phyloP scores from a whole-genome alignment of 2,113 vertebrate species.

The Grammomys dolichurus region DNA sequence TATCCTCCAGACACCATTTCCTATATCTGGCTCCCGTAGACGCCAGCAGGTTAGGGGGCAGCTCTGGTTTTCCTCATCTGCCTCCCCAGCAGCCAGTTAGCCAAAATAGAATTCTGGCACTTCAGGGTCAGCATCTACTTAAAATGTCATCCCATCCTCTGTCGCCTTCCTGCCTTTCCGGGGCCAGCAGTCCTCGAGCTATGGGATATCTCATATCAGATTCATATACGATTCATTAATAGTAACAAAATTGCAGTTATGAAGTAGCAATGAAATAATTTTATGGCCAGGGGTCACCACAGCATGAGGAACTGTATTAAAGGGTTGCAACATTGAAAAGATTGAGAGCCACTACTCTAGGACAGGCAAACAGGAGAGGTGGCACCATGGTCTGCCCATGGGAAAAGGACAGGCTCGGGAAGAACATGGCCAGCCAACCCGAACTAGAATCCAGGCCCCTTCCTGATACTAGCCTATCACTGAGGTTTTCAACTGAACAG shows the following conservation, averaged over 20 bases:
- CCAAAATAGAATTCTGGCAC: not conserved
- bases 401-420: not conserved
- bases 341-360: not conserved
- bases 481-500: not conserved
- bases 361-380: not conserved
- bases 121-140: accelerated
- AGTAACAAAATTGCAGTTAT: not conserved
- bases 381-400: accelerated
- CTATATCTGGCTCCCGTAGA: not conserved
- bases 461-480: not conserved
- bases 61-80: not conserved
- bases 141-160: no score
- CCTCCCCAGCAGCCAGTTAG: not conserved
- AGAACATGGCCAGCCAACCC: no score
- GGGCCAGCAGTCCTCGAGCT: not conserved
- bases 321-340: not conserved
- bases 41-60: not conserved
- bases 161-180: not conserved
- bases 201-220: not conserved
- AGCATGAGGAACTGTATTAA: not conserved
- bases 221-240: not conserved
- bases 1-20: not conserved
- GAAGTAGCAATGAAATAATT: not conserved
- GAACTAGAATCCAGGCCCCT: not conserved
- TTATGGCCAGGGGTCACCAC: not conserved